These are phyloP conservation scores for Chionis minor DNA, from an alignment of 2,113 vertebrate genomes.

Conservation along the genomic window DNA sequence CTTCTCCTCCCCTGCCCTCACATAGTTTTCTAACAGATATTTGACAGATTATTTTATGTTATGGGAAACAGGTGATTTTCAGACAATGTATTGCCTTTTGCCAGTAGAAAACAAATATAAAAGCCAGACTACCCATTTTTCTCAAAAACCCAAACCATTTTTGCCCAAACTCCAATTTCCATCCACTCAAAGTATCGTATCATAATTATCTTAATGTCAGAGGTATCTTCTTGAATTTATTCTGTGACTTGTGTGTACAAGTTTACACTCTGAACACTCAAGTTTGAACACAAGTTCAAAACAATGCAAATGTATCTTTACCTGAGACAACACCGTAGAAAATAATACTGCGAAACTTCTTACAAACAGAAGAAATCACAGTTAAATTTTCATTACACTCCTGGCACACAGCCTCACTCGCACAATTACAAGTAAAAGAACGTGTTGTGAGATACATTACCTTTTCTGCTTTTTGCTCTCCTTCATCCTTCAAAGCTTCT, in stretches of 20 bases:
- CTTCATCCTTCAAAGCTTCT: slow-evolving; percentile 81
- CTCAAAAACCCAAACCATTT: neutral
- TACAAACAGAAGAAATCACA: neutral
- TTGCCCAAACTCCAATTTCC: neutral
- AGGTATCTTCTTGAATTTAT: neutral
- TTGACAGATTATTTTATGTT: neutral
- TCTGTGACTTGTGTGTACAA: neutral
- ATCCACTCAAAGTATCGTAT: neutral
- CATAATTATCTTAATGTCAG: neutral
- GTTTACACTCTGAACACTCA: neutral
- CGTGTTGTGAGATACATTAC: slow-evolving; percentile 5
- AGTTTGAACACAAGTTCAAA: neutral
- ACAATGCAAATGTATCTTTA: neutral
- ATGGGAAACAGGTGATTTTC: neutral
- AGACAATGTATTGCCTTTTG: neutral
- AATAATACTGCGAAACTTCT: neutral
- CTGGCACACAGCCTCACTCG: neutral
- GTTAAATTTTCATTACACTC: neutral
- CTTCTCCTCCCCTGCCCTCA: neutral
- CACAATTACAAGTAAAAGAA: neutral
- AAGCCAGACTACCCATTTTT: neutral
- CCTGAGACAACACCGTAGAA: neutral
- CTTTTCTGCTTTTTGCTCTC: slow-evolving; percentile 78
- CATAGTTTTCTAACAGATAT: neutral
- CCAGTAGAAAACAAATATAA: neutral